Evolutionary conservation across 2,797 vertebrate genomes (phyloP).

Genomic region (Crenichthys baileyi): DNA sequence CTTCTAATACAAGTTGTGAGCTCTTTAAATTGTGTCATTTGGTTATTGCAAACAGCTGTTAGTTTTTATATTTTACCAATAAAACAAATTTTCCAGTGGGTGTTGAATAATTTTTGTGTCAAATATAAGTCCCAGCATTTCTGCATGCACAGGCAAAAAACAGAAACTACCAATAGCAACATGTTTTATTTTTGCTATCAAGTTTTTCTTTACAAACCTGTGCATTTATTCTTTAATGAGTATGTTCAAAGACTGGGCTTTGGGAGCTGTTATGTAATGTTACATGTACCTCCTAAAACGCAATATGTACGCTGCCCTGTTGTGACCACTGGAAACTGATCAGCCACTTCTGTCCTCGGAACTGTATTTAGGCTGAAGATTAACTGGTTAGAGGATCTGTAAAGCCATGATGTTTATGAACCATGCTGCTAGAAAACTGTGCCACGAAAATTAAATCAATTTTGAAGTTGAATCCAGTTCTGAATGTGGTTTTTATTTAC

Average conservation of each 20-base stretch:
- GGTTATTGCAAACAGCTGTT: neutral
- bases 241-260: constrained; percentile 10
- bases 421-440: constrained; percentile 58
- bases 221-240: constrained; percentile 32
- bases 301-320: constrained; percentile 1
- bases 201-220: constrained; percentile 44
- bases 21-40: neutral
- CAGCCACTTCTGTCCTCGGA: constrained; percentile 48
- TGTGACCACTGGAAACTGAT: constrained; percentile 43
- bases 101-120: neutral
- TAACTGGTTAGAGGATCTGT: constrained; percentile 65
- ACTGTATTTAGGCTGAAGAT: constrained; percentile 53
- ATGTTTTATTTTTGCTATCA: constrained; percentile 42
- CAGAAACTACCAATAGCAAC: constrained; percentile 62
- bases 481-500: constrained; percentile 57
- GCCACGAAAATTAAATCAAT: constrained; percentile 72
- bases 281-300: constrained; percentile 18
- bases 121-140: constrained; percentile 27
- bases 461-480: constrained; percentile 53
- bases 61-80: neutral
- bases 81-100: neutral
- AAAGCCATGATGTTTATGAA: constrained; percentile 69
- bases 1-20: neutral
- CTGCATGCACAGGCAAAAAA: constrained; percentile 52
- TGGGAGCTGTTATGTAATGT: constrained; percentile 13